phyloP scores from a whole-genome alignment of 2,888 invertebrate genomes.

The Entomobrya multifasciata region DNA sequence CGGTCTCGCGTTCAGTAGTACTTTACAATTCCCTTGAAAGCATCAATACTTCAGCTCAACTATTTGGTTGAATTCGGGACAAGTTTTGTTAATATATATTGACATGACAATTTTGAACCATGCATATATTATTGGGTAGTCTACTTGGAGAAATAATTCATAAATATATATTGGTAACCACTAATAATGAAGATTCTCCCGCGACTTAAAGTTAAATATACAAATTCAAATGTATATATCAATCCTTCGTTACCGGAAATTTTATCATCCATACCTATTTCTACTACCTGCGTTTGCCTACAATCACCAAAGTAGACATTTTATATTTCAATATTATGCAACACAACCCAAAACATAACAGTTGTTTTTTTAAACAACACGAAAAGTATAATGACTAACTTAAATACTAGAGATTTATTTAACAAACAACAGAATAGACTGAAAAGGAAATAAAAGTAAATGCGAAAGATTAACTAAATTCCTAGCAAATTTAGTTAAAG shows the following conservation, averaged over 20 bases:
- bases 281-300: background rate
- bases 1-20: too few relatives aligned
- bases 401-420: background rate
- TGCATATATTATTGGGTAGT: background rate
- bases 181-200: background rate
- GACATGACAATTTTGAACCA: too few relatives aligned
- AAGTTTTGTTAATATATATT: too few relatives aligned
- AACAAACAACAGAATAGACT: too few relatives aligned
- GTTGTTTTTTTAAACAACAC: background rate
- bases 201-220: background rate
- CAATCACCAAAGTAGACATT: background rate
- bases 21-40: too few relatives aligned
- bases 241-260: background rate
- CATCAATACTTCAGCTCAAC: too few relatives aligned
- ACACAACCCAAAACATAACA: background rate
- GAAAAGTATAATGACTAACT: background rate
- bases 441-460: background rate
- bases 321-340: background rate
- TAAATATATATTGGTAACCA: constrained; percentile 27
- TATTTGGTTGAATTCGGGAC: too few relatives aligned
- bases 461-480: constrained; percentile 4
- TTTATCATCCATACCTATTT: background rate
- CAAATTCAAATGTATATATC: background rate
- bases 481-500: background rate
- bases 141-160: background rate